phyloP scores from a whole-genome alignment of 2,888 invertebrate genomes.

The Aporophyla lueneburgensis region DNA sequence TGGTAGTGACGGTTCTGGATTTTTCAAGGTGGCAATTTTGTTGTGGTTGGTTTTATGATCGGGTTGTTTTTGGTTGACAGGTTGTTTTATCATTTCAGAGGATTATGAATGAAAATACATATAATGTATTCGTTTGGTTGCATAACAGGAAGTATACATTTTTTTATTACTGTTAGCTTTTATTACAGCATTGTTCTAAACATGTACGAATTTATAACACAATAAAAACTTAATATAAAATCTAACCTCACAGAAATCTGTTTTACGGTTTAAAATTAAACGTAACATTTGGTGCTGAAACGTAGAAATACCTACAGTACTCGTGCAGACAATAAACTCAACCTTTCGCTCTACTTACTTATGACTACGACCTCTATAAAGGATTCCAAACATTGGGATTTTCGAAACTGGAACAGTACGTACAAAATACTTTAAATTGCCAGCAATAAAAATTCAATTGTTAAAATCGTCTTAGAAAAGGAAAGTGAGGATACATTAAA shows the following conservation, averaged over 20 bases:
- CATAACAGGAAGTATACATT: slow-evolving; percentile 45
- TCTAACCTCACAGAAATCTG: slow-evolving; percentile 27
- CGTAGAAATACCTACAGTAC: slow-evolving; percentile 34
- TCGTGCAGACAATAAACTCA: slow-evolving; percentile 46
- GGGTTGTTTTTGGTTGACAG: slow-evolving; percentile 2
- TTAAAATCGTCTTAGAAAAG: neutral
- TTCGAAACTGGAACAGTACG: slow-evolving; percentile 20
- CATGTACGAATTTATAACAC: slow-evolving; percentile 26
- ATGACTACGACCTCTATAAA: slow-evolving; percentile 48
- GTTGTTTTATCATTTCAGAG: slow-evolving; percentile 36
- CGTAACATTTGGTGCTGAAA: slow-evolving; percentile 14
- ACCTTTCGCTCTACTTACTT: slow-evolving; percentile 45
- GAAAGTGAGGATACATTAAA: neutral
- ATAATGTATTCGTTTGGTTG: slow-evolving; percentile 10
- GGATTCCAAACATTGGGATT: slow-evolving; percentile 32
- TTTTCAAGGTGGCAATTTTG: slow-evolving; percentile 24
- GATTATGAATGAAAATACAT: slow-evolving; percentile 42
- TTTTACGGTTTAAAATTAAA: slow-evolving; percentile 19
- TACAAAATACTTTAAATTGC: neutral
- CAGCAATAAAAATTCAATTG: neutral
- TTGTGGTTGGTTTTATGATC: slow-evolving; percentile 22
- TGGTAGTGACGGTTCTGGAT: slow-evolving; percentile 21
- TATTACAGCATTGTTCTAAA: slow-evolving; percentile 31
- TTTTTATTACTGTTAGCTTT: slow-evolving; percentile 16
- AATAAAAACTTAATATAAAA: slow-evolving; percentile 44